Evolutionary conservation across 1,140 invertebrate genomes (phyloP).

Genomic region (Drosophila quadrilineata): DNA sequence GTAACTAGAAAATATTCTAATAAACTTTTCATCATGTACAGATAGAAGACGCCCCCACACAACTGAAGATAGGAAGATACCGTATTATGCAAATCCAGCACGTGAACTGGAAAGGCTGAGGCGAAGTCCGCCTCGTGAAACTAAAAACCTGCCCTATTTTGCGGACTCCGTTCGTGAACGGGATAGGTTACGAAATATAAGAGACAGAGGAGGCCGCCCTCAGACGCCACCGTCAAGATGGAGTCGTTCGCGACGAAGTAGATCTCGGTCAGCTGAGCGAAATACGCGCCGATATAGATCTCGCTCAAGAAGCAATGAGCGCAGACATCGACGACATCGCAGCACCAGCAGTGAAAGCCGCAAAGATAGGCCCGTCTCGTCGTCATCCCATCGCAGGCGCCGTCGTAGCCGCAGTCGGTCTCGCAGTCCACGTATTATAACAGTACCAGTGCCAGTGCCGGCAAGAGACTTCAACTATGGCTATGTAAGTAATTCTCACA

Average conservation of each 20-base stretch:
- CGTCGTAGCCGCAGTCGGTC: conserved; percentile 19
- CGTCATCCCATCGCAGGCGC: conserved; percentile 13
- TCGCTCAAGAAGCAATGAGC: conserved; percentile 23
- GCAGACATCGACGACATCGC: conserved; percentile 8
- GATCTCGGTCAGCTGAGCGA: conserved; percentile 24
- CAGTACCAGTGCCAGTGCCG: conserved; percentile 55
- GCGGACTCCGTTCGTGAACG: too few species aligned
- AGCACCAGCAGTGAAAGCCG: conserved; percentile 6
- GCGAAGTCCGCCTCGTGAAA: conserved; percentile 13
- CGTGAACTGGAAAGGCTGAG: conserved; percentile 47
- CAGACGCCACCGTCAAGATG: neutral
- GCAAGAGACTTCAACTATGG: conserved; percentile 38
- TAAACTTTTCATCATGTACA: conserved; percentile 15
- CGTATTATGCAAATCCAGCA: conserved; percentile 46
- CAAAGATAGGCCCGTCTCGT: neutral
- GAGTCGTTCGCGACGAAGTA: conserved; percentile 9
- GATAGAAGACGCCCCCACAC: conserved; percentile 11
- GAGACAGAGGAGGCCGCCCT: neutral
- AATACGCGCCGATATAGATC: conserved; percentile 5
- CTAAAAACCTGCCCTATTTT: conserved; percentile 10
- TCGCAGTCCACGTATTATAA: conserved; percentile 49
- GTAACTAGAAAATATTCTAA: too few species aligned
- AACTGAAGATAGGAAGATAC: conserved; percentile 32
- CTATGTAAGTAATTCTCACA: conserved; percentile 43
- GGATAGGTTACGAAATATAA: too few species aligned